Evolutionary conservation across 2,797 vertebrate species (phyloP).

Genomic region (Pogoniulus pusillus): DNA sequence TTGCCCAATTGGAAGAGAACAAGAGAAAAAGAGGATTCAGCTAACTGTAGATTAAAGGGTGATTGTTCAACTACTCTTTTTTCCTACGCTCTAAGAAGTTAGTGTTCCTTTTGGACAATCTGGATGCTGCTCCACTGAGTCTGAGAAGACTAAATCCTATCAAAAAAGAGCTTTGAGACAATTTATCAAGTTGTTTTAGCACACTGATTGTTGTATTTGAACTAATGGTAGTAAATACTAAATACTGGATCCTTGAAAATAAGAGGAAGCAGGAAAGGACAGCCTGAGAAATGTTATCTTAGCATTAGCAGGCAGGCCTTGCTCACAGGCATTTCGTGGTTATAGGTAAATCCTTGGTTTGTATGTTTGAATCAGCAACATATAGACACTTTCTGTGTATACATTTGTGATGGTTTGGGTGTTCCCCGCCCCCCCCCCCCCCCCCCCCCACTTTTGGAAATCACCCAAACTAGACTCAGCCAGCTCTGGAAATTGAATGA

Average conservation of each 20-base stretch:
- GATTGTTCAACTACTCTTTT: not conserved
- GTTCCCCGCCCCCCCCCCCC: too few relatives aligned
- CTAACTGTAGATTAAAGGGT: constrained; percentile 36
- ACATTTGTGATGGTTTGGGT: too few relatives aligned
- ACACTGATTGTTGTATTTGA: not conserved
- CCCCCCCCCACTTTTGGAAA: too few relatives aligned
- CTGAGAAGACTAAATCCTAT: not conserved
- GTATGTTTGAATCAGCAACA: not conserved
- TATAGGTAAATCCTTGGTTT: not conserved
- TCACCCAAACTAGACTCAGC: too few relatives aligned
- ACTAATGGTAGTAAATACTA: not conserved
- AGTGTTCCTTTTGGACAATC: not conserved
- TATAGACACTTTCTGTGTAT: not conserved
- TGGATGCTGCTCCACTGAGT: not conserved
- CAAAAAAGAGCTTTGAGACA: not conserved
- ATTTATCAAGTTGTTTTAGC: not conserved
- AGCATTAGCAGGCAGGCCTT: not conserved
- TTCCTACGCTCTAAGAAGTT: not conserved
- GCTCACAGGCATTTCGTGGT: not conserved
- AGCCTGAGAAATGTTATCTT: not conserved
- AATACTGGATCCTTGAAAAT: not conserved
- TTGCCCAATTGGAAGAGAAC: constrained; percentile 7
- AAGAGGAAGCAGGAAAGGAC: not conserved
- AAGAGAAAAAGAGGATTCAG: constrained; percentile 31
- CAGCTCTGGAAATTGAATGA: too few relatives aligned